Conservation (phyloP, 92 coral and sea anemone genomes). For the Epizoanthus illoricatus region DNA sequence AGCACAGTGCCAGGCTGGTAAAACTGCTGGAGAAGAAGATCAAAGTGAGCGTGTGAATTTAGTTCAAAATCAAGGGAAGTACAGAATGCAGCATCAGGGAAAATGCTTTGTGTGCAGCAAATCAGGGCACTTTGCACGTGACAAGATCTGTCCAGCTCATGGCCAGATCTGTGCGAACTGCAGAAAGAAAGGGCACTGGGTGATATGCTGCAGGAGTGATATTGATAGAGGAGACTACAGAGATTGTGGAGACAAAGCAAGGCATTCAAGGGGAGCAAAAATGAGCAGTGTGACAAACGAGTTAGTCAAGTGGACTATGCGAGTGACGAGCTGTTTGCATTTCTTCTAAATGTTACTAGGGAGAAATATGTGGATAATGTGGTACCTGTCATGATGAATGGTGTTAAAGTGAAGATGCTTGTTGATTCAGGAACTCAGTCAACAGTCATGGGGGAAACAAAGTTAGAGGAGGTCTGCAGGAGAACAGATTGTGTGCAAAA, state of each 20-base stretch:
- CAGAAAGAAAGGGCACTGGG: slow-evolving; percentile 34
- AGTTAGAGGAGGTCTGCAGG: slow-evolving; percentile 1
- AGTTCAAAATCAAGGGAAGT: not conserved
- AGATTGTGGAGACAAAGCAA: not conserved
- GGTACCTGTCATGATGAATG: slow-evolving; percentile 21
- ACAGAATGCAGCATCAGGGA: not conserved
- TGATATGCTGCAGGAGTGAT: slow-evolving; percentile 7
- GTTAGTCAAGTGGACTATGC: slow-evolving; percentile 28
- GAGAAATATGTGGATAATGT: slow-evolving; percentile 30
- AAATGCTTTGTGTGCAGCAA: slow-evolving; percentile 30
- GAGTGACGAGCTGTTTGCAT: slow-evolving; percentile 17
- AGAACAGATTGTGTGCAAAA: slow-evolving; percentile 4
- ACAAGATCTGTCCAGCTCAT: slow-evolving; percentile 35
- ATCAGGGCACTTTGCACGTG: slow-evolving; percentile 38
- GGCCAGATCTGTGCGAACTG: slow-evolving; percentile 42
- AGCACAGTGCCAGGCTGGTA: slow-evolving; percentile 31
- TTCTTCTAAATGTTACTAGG: not conserved
- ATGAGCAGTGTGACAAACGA: not conserved
- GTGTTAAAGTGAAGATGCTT: slow-evolving; percentile 8
- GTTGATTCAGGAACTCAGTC: slow-evolving; percentile 33
- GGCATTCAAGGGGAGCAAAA: not conserved
- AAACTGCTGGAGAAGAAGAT: slow-evolving; percentile 8
- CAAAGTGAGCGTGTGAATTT: slow-evolving; percentile 7
- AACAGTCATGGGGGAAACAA: slow-evolving; percentile 28
- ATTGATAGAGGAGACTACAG: slow-evolving; percentile 15